phyloP scores from a whole-genome alignment of 1,140 invertebrate species.

The Theocolax elegans region DNA sequence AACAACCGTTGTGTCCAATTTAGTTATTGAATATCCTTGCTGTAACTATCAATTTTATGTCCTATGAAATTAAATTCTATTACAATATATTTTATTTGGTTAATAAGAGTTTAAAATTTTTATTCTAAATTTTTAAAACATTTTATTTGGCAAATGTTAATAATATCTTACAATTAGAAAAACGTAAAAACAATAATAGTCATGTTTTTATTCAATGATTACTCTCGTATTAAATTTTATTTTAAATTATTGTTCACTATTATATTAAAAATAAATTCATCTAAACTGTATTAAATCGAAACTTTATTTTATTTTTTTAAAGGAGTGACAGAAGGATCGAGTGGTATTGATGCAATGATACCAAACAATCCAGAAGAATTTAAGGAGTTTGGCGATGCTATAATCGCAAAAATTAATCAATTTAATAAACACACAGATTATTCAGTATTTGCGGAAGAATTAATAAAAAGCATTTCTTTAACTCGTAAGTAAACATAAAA shows the following conservation, averaged over 20 bases:
- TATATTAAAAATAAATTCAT: too few relatives aligned
- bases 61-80: neutral
- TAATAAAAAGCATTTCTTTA: slow-evolving; percentile 81
- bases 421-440: slow-evolving; percentile 80
- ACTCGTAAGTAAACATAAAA: slow-evolving; percentile 76
- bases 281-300: neutral
- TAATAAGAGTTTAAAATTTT: too few relatives aligned
- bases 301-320: slow-evolving; percentile 54
- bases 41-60: neutral
- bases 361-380: slow-evolving; percentile 85
- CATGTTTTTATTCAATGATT: too few relatives aligned
- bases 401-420: slow-evolving; percentile 77
- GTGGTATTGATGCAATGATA: slow-evolving; percentile 74
- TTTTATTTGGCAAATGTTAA: slow-evolving; percentile 14
- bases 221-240: too few relatives aligned
- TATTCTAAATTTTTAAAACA: too few relatives aligned
- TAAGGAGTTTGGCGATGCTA: slow-evolving; percentile 78
- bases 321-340: slow-evolving; percentile 70
- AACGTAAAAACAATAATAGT: neutral
- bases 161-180: neutral
- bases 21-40: slow-evolving; percentile 60
- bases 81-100: too few relatives aligned
- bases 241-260: too few relatives aligned
- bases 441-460: slow-evolving; percentile 80
- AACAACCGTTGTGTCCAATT: slow-evolving; percentile 62